A percentile compares a stretch with the other conserved stretches of the same genome.
Conservation (phyloP, 2,888 invertebrate species). For the Dione juno region DNA sequence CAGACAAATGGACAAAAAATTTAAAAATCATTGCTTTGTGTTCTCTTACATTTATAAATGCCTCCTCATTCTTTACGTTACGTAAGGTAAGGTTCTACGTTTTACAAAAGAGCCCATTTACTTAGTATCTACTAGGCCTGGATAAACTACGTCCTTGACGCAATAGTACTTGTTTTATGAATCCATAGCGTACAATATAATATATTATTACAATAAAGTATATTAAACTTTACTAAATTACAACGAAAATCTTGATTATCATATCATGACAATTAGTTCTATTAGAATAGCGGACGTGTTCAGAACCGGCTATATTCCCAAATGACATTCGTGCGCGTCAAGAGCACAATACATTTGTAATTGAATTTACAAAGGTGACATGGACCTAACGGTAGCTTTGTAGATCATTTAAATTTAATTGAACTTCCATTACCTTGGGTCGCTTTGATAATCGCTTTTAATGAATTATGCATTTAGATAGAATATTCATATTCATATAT, state of each 20-base stretch:
- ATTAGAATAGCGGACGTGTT: conserved; percentile 2
- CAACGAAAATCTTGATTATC: conserved; percentile 20
- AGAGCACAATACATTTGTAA: conserved; percentile 26
- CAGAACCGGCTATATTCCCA: conserved; percentile 11
- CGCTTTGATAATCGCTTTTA: conserved; percentile 12
- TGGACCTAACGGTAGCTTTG: conserved; percentile 18
- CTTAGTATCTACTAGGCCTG: too few species aligned
- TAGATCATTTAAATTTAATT: conserved; percentile 11
- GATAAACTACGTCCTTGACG: too few species aligned
- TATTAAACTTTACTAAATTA: not conserved
- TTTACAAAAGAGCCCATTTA: too few species aligned
- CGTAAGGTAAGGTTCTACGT: too few species aligned
- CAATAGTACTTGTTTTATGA: too few species aligned
- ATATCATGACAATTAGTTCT: conserved; percentile 15
- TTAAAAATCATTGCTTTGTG: too few species aligned
- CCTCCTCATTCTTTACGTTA: too few species aligned
- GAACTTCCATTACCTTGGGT: conserved; percentile 19
- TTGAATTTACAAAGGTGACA: conserved; percentile 31
- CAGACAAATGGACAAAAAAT: too few species aligned
- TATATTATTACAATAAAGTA: too few species aligned
- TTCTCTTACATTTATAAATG: too few species aligned
- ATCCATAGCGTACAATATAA: too few species aligned
- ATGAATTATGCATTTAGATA: not conserved
- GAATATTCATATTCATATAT: too few species aligned
- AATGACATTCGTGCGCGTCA: conserved; percentile 25